A percentile compares a stretch with the other conserved stretches of the same genome.
These are phyloP conservation scores for Aporrectodea caliginosa DNA, from an alignment of 1,140 invertebrate genomes.

Conservation along the genomic window DNA sequence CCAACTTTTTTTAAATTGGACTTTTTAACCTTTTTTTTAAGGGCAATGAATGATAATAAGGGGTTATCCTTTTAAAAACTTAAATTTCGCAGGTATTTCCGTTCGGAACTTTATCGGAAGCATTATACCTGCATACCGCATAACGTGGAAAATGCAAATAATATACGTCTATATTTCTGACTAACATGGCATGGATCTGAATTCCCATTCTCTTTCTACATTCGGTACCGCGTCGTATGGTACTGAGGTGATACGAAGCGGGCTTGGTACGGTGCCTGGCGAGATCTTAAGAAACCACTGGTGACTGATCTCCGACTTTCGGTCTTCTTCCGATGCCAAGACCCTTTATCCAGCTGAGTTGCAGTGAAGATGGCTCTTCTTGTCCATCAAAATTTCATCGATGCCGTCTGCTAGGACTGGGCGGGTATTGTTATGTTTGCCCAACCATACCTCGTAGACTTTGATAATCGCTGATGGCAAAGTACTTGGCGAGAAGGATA, in stretches of 20 bases:
- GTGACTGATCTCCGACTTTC: not conserved
- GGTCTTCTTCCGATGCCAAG: not conserved
- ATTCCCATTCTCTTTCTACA: not conserved
- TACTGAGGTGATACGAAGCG: not conserved
- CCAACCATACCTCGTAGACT: not conserved
- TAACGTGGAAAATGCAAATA: too few relatives aligned
- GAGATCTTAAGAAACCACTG: not conserved
- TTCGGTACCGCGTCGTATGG: not conserved
- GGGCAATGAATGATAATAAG: too few relatives aligned
- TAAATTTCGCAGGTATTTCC: too few relatives aligned
- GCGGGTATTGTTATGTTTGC: not conserved
- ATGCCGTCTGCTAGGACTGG: not conserved
- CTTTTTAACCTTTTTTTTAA: too few relatives aligned
- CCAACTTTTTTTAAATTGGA: too few relatives aligned
- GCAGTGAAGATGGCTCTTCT: not conserved
- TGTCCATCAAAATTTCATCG: not conserved
- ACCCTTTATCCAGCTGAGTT: not conserved
- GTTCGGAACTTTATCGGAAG: too few relatives aligned
- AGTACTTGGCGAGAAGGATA: not conserved
- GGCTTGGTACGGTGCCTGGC: not conserved
- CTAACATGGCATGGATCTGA: not conserved
- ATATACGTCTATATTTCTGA: too few relatives aligned
- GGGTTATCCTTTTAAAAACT: too few relatives aligned
- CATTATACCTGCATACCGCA: too few relatives aligned
- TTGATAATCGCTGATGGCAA: not conserved